Base-by-base conservation (phyloP, 2,888 invertebrate genomes). In the Mimas tiliae region DNA sequence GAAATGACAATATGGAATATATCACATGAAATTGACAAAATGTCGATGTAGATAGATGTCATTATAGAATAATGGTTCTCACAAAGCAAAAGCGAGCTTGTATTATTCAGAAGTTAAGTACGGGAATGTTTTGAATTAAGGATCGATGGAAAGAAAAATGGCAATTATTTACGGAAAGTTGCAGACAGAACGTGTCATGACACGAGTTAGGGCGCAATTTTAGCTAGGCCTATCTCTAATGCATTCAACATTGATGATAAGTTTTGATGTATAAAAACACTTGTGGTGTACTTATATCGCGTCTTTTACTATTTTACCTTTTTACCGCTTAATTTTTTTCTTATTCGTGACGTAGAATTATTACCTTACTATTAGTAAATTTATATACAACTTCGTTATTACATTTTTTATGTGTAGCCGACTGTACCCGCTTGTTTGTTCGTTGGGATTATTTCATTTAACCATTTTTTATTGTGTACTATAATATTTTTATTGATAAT, bases 351-450 rank as follows among this genome's bases (percentile, higher is more conserved):
- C 4, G 38, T 42, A 19, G 19, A 58, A 6, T 42, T 6, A 38
- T n/a, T n/a, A n/a, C n/a, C n/a, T n/a, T n/a, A n/a, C 11, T 19
- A 16, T 38, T 34, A 6, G 34, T 16, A 16, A 38, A 58, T 16
- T 16, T 38, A 58, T 38, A 19, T 42, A 12, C 16, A 12, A 42
- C 11, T 19, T 38, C 19, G 19, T 58, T 58, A 42, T 19, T 58
- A 12, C 19, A 38, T 42, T 58, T 19, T 42, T 58, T 55, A 55
- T 55, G 42, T 42, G 58, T 58, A 12, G 58, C 42, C 58, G 58
- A 58, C 58, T 38, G 58, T 42, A 58, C 58, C 58, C 38, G 58
- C 42, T 58, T 58, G 19, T 58, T 38, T 42, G 12, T 58, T 42
- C 16, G 34, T 38, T 38, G 42, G 6, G 19, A 58, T 38, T 58